Percentiles rank a stretch among this genome's conserved stretches.
phyloP scores from a whole-genome alignment of 2,797 vertebrate species.

The Cossypha niveicapilla region DNA sequence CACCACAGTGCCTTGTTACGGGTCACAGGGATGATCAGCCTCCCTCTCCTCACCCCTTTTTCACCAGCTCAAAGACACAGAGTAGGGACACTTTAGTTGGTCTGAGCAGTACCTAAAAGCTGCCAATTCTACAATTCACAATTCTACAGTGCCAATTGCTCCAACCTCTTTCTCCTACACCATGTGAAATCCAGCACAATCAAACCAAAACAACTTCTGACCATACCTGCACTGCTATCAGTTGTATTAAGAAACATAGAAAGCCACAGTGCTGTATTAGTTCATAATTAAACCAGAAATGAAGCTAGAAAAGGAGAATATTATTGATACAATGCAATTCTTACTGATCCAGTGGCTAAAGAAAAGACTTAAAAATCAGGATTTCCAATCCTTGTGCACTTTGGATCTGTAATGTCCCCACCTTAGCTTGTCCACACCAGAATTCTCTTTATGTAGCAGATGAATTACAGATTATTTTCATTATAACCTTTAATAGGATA shows the following conservation, averaged over 20 bases:
- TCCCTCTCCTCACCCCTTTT: neutral
- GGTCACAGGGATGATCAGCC: neutral
- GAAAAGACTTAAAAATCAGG: neutral
- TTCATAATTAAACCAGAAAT: neutral
- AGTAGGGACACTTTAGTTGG: neutral
- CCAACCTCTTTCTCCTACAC: neutral
- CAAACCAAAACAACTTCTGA: neutral
- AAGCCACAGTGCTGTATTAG: neutral
- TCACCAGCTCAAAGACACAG: neutral
- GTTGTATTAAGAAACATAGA: neutral
- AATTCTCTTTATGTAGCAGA: neutral
- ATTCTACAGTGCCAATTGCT: neutral
- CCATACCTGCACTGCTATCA: neutral
- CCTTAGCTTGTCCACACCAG: neutral
- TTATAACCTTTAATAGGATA: neutral
- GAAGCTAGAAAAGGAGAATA: neutral
- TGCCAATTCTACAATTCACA: neutral
- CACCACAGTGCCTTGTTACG: rapidly evolving
- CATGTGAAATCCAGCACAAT: neutral
- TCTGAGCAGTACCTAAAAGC: neutral
- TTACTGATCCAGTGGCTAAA: neutral
- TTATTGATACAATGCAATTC: neutral
- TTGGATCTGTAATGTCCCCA: neutral
- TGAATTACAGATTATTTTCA: neutral
- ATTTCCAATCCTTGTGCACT: neutral